These are phyloP conservation scores for Tetramorium parvispinum DNA, from an alignment of 1,140 invertebrate genomes.

Conservation along the genomic window DNA sequence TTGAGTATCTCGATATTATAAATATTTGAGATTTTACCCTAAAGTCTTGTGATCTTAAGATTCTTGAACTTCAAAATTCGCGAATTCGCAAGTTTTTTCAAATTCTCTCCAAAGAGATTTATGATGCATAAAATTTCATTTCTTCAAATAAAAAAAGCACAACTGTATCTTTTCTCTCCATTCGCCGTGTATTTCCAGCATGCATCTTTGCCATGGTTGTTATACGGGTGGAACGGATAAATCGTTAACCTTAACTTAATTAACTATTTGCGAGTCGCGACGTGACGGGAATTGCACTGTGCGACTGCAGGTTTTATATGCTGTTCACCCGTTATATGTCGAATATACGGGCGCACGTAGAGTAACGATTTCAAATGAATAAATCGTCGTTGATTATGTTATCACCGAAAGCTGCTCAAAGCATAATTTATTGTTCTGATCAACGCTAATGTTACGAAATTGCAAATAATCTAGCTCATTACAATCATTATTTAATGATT, in stretches of 20 bases:
- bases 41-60: neutral
- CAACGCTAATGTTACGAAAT: neutral
- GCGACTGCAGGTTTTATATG: constrained; percentile 15
- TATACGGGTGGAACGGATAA: constrained; percentile 25
- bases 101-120: neutral
- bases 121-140: constrained; percentile 10
- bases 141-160: neutral
- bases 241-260: constrained; percentile 59
- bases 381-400: constrained; percentile 38
- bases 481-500: constrained; percentile 16
- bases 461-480: neutral
- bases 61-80: neutral
- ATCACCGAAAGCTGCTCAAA: neutral
- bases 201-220: constrained; percentile 26
- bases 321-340: constrained; percentile 39
- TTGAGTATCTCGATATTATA: neutral
- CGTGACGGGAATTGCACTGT: constrained; percentile 40
- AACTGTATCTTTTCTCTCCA: neutral
- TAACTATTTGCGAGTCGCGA: constrained; percentile 53
- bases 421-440: constrained; percentile 20
- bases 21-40: neutral
- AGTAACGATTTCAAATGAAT: constrained; percentile 31
- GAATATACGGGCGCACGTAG: neutral
- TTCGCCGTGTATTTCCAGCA: constrained; percentile 9
- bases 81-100: neutral